phyloP scores from a whole-genome alignment of 2,888 invertebrate genomes.

The Lampropteryx suffumata region DNA sequence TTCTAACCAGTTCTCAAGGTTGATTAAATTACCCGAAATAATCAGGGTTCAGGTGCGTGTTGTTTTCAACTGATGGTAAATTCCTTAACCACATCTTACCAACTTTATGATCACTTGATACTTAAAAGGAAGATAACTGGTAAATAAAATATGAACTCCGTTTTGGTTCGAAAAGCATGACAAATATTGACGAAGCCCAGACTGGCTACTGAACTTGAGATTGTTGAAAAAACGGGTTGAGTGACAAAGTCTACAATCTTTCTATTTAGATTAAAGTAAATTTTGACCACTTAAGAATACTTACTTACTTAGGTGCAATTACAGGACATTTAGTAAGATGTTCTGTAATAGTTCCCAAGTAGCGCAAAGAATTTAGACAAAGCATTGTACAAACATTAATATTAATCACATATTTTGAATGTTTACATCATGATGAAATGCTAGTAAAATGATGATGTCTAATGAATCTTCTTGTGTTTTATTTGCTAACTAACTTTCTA shows the following conservation, averaged over 20 bases:
- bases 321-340: too few species aligned
- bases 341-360: too few species aligned
- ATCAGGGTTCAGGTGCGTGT: slow-evolving; percentile 17
- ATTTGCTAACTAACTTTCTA: slow-evolving; percentile 19
- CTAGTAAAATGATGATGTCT: not conserved
- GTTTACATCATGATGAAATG: not conserved
- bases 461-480: slow-evolving; percentile 5
- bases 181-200: slow-evolving; percentile 29
- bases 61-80: slow-evolving; percentile 11
- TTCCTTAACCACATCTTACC: not conserved
- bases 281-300: too few species aligned
- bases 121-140: slow-evolving; percentile 5
- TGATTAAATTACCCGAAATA: slow-evolving; percentile 30
- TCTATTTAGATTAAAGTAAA: too few species aligned
- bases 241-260: too few species aligned
- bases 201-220: slow-evolving; percentile 23
- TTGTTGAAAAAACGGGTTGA: too few species aligned
- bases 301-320: too few species aligned
- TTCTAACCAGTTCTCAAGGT: slow-evolving; percentile 41
- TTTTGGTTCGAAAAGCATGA: slow-evolving; percentile 21
- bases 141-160: slow-evolving; percentile 23
- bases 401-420: not conserved
- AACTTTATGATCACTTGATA: not conserved
- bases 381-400: too few species aligned
- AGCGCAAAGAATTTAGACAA: too few species aligned